These are phyloP conservation scores for Crossaster papposus DNA, from an alignment of 53 echinoderm and acorn worm genomes.

Conservation along the genomic window DNA sequence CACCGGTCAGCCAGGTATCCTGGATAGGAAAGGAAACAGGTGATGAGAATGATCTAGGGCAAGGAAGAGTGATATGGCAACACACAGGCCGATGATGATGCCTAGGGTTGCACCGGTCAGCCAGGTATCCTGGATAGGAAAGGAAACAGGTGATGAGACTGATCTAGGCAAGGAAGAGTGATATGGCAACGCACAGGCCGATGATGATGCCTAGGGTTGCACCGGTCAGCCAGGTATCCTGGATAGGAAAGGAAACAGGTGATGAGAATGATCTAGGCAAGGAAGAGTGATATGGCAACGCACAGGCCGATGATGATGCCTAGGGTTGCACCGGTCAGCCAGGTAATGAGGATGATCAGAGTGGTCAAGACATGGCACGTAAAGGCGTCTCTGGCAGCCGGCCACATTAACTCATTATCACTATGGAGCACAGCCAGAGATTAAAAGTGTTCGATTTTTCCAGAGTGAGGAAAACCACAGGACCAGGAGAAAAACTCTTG, in stretches of 20 bases:
- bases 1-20: slow-evolving; percentile 64
- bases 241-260: not conserved
- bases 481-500: too few relatives aligned
- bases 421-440: too few relatives aligned
- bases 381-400: too few relatives aligned
- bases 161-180: slow-evolving; percentile 65
- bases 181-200: slow-evolving; percentile 23
- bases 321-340: slow-evolving; percentile 62
- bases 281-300: too few relatives aligned
- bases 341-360: slow-evolving; percentile 60
- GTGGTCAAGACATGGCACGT: slow-evolving; percentile 40
- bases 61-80: not conserved
- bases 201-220: slow-evolving; percentile 64
- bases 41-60: too few relatives aligned
- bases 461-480: too few relatives aligned
- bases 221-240: slow-evolving; percentile 67
- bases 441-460: too few relatives aligned
- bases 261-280: too few relatives aligned
- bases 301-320: slow-evolving; percentile 47
- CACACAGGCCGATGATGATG: slow-evolving; percentile 40
- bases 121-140: slow-evolving; percentile 56
- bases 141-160: slow-evolving; percentile 54
- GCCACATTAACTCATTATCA: too few relatives aligned
- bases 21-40: not conserved
- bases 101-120: slow-evolving; percentile 63